phyloP scores from a whole-genome alignment of 1,140 invertebrate species.

The Matsumurasca onukii region DNA sequence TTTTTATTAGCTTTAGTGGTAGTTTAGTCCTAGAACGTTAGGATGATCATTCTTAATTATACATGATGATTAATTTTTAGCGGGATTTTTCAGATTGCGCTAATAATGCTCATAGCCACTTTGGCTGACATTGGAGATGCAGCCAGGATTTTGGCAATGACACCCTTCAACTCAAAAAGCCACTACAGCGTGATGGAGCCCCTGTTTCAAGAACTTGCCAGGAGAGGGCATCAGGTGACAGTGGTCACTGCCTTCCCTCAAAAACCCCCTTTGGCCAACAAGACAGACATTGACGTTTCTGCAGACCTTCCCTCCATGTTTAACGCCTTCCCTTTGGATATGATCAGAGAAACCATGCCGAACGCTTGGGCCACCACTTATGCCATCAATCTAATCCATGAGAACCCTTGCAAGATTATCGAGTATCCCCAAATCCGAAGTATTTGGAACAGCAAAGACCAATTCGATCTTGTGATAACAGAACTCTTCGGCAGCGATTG shows the following conservation, averaged over 20 bases:
- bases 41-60: too few species aligned
- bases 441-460: conserved; percentile 49
- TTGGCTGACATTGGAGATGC: neutral
- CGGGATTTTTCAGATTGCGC: too few species aligned
- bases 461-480: conserved; percentile 46
- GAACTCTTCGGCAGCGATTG: conserved; percentile 43
- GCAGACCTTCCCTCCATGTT: neutral
- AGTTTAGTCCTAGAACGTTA: too few species aligned
- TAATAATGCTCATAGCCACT: too few species aligned
- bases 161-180: conserved; percentile 63
- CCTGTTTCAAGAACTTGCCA: conserved; percentile 58
- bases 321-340: neutral
- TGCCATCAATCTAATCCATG: neutral
- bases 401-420: neutral
- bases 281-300: conserved; percentile 32
- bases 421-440: conserved; percentile 48
- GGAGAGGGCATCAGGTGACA: conserved; percentile 60
- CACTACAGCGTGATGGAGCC: conserved; percentile 67
- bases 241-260: too few species aligned
- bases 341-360: neutral
- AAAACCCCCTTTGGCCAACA: too few species aligned
- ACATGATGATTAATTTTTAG: too few species aligned
- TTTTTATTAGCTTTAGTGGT: too few species aligned
- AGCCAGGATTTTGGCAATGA: conserved; percentile 57
- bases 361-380: neutral